These are phyloP conservation scores for Plagodis pulveraria DNA, from an alignment of 2,888 invertebrate genomes.

Conservation along the genomic window DNA sequence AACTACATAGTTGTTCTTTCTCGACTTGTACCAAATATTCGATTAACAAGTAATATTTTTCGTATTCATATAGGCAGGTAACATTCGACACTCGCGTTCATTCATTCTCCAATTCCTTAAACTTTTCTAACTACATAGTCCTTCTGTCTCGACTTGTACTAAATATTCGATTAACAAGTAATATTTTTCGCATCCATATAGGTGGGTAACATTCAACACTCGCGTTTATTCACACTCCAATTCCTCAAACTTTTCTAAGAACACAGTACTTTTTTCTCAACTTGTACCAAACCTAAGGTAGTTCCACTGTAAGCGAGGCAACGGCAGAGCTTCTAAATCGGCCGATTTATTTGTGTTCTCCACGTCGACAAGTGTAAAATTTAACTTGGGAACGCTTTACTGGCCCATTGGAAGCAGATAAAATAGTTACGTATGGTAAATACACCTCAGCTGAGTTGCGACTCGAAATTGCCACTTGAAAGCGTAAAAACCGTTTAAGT, in stretches of 20 bases:
- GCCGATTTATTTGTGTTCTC: conserved; percentile 64
- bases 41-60: no score
- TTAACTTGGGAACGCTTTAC: conserved; percentile 62
- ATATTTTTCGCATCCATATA: no score
- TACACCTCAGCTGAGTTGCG: conserved; percentile 33
- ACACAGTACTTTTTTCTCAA: conserved; percentile 14
- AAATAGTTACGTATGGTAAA: conserved; percentile 53
- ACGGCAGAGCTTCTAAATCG: conserved; percentile 57
- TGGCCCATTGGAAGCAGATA: conserved; percentile 57
- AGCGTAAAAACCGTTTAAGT: conserved; percentile 29
- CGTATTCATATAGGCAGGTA: no score
- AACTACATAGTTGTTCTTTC: conserved; percentile 13
- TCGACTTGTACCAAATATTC: conserved; percentile 17
- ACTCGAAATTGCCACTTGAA: conserved; percentile 35
- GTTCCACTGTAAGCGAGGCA: conserved; percentile 32
- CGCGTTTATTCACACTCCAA: background rate
- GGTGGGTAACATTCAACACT: no score
- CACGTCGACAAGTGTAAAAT: conserved; percentile 60
- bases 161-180: background rate
- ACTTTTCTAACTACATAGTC: conserved; percentile 5
- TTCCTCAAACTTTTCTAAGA: conserved; percentile 1
- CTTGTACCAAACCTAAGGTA: conserved; percentile 35
- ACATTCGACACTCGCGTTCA: no score
- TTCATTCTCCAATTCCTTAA: conserved; percentile 5
- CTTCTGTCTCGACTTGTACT: conserved; percentile 22